Evolutionary conservation across 2,113 vertebrate genomes (phyloP).

Genomic region (Eulemur rufifrons): DNA sequence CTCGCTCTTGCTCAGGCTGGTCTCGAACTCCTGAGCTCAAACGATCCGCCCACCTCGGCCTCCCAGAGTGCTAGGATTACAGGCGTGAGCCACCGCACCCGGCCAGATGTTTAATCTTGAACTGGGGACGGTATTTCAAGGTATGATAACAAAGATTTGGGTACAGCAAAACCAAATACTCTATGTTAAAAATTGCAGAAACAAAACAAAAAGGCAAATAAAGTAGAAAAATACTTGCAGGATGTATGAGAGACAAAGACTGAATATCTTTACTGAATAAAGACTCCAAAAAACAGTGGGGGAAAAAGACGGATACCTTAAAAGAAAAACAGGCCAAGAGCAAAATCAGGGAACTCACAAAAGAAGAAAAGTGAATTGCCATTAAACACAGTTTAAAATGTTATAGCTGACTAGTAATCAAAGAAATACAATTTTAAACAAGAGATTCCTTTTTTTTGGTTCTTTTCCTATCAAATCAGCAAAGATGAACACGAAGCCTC

Average conservation of each 20-base stretch:
- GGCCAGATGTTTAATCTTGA: background rate
- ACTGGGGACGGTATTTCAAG: background rate
- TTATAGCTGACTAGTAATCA: background rate
- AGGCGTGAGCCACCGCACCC: too few relatives aligned
- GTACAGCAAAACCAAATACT: background rate
- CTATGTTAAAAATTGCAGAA: background rate
- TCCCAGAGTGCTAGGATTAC: too few relatives aligned
- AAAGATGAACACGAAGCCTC: background rate
- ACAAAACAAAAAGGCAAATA: slow-evolving; percentile 21
- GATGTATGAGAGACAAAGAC: background rate
- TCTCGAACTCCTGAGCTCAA: too few relatives aligned
- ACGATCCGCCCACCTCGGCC: too few relatives aligned
- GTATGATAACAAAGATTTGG: background rate
- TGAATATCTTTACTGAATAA: background rate
- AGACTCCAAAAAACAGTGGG: background rate
- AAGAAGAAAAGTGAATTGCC: slow-evolving; percentile 3
- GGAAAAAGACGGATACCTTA: background rate
- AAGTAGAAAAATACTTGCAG: background rate
- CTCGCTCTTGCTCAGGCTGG: too few relatives aligned
- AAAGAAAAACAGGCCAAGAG: background rate
- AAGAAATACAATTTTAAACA: background rate
- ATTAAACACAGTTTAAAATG: background rate
- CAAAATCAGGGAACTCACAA: background rate
- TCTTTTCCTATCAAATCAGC: background rate
- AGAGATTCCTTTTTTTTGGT: background rate